Conservation (phyloP, 2,797 vertebrate genomes). For the Picus viridis region DNA sequence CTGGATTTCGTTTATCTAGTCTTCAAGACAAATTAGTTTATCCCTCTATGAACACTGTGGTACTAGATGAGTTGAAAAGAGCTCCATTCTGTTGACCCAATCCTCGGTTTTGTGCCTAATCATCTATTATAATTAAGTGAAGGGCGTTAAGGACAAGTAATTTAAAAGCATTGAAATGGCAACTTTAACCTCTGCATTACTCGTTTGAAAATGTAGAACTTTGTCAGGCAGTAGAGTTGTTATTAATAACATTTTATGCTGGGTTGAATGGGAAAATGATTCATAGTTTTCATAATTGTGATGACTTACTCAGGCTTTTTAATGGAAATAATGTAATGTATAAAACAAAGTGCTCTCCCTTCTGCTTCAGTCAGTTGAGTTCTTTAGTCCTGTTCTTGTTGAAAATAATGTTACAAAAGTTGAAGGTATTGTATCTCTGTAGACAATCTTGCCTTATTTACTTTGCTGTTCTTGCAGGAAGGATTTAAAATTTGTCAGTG, state of each 20-base stretch:
- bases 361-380: neutral
- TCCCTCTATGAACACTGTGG: neutral
- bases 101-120: neutral
- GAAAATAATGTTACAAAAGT: neutral
- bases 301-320: neutral
- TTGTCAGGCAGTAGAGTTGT: neutral
- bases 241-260: neutral
- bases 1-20: too few relatives aligned
- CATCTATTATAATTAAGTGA: neutral
- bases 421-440: neutral
- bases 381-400: neutral
- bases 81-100: neutral
- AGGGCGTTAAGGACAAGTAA: neutral
- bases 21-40: too few relatives aligned
- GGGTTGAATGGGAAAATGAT: neutral
- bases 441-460: neutral
- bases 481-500: constrained; percentile 93
- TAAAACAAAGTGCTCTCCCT: neutral
- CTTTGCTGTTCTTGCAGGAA: constrained; percentile 83
- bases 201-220: neutral
- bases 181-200: neutral
- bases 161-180: neutral
- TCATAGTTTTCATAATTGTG: neutral
- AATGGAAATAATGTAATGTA: neutral
- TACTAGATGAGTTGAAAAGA: neutral